Base-by-base conservation (phyloP, 2,113 vertebrate genomes). In the Mustela nigripes region DNA sequence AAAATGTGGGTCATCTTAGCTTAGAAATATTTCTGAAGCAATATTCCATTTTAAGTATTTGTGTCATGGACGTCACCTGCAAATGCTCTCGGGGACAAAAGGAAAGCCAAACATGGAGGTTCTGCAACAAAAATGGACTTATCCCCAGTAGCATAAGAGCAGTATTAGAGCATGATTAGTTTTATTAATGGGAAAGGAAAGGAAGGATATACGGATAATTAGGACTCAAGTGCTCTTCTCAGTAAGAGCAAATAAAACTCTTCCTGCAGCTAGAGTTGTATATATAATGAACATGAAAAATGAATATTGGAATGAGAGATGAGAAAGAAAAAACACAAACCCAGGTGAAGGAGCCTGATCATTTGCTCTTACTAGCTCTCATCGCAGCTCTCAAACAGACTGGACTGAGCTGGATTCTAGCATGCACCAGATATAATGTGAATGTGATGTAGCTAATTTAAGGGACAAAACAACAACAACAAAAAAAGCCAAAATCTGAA, bases 171-270 rank as follows among this genome's bases (percentile, higher is more conserved):
- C 36, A 82, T 93, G 92, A 97, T 96, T 92, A 97, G 88, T 92
- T 93, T 94, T 97, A 96, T 94, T 96, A 98, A 95, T 97, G 96
- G 88, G 76, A 96, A 96, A 78, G 94, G 92, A 98, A 95, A 92
- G 81, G 87, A 94, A 98, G 95, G 88, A 94, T 97, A 98, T 91
- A 97, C n/a, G 86, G 92, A 88, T 98, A 98, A 98, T 97, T 97
- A 98, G 93, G 93, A 94, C 94, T 98, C 92, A 91, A 97, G 97
- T 94, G 81, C 94, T 97, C 92, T 98, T 97, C 92, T 96, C 74
- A 53, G 42, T 58, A 84, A 92, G 96, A 95, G 92, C 96, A 95
- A 98, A 97, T 95, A 97, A 95, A 97, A 97, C 82, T 95, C 84
- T 98, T 96, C 87, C 96, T 97, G 95, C 71, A 97, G 81, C 94